A percentile compares a stretch with the other conserved stretches of the same genome.
Evolutionary conservation across 2,888 invertebrate genomes (phyloP).

Genomic region (Lithophane ornitopus): DNA sequence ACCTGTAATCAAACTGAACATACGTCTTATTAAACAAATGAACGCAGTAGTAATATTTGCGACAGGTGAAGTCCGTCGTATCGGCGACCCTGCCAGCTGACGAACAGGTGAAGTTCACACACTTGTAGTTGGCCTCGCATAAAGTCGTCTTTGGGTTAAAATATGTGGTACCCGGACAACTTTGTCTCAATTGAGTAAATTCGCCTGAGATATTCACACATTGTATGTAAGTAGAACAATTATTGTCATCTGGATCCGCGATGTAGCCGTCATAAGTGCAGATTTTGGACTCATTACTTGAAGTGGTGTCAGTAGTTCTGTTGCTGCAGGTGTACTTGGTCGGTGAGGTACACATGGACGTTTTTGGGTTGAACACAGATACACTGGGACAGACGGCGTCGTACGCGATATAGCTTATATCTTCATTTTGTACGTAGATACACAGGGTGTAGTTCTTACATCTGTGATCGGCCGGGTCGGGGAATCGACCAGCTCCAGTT

Average conservation of each 20-base stretch:
- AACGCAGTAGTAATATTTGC: constrained; percentile 37
- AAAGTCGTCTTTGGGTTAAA: constrained; percentile 47
- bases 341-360: constrained; percentile 22
- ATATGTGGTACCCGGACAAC: constrained; percentile 30
- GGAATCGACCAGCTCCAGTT: constrained; percentile 29
- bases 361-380: constrained; percentile 26
- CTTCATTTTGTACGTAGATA: constrained; percentile 16
- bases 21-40: constrained; percentile 28
- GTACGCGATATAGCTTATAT: constrained; percentile 19
- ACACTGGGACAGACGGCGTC: constrained; percentile 24
- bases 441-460: constrained; percentile 46
- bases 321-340: constrained; percentile 6
- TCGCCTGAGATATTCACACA: constrained; percentile 32
- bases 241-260: constrained; percentile 16
- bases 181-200: constrained; percentile 30
- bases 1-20: constrained; percentile 26
- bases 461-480: constrained; percentile 19
- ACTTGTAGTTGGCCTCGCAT: constrained; percentile 29
- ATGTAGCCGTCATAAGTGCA: constrained; percentile 38
- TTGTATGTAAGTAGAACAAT: constrained; percentile 42
- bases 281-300: neutral
- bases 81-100: constrained; percentile 35
- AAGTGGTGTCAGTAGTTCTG: neutral
- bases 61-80: constrained; percentile 14
- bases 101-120: constrained; percentile 10